Conservation (phyloP, 2,888 invertebrate genomes). For the Sinohyriopsis cumingii region DNA sequence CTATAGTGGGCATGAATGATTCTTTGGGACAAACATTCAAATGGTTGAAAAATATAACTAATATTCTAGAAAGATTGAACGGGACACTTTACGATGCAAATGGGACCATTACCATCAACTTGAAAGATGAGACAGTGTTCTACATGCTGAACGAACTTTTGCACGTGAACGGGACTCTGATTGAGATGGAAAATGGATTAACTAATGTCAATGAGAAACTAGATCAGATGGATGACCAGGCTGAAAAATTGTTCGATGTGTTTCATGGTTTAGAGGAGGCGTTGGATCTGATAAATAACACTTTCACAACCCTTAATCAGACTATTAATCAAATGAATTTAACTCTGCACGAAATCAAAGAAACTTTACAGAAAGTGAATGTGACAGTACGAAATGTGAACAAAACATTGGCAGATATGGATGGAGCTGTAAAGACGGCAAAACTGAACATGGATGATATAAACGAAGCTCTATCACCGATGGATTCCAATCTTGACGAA, state of each 20-base stretch:
- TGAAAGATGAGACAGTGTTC: conserved; percentile 22
- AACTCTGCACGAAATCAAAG: conserved; percentile 18
- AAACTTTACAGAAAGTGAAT: conserved; percentile 8
- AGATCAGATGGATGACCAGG: conserved; percentile 14
- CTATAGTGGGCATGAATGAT: conserved; percentile 22
- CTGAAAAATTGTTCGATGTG: conserved; percentile 8
- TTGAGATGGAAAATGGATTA: conserved; percentile 21
- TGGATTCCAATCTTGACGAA: conserved; percentile 4
- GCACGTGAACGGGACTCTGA: conserved; percentile 28
- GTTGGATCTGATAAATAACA: conserved; percentile 18
- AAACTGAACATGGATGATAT: too few species aligned
- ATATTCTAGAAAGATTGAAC: conserved; percentile 21
- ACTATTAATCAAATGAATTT: conserved; percentile 15
- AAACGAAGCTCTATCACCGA: too few species aligned
- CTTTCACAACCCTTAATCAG: conserved; percentile 16
- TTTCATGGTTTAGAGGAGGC: not conserved
- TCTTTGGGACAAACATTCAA: conserved; percentile 21
- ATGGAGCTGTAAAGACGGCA: too few species aligned
- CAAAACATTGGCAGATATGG: too few species aligned
- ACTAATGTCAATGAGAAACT: conserved; percentile 29
- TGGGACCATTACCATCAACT: conserved; percentile 11
- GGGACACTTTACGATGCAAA: conserved; percentile 12
- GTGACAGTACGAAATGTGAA: not conserved
- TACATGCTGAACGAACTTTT: conserved; percentile 25
- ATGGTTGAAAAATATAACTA: conserved; percentile 24